Evolutionary conservation across 2,797 vertebrate species (phyloP).

Genomic region (Falco cherrug): DNA sequence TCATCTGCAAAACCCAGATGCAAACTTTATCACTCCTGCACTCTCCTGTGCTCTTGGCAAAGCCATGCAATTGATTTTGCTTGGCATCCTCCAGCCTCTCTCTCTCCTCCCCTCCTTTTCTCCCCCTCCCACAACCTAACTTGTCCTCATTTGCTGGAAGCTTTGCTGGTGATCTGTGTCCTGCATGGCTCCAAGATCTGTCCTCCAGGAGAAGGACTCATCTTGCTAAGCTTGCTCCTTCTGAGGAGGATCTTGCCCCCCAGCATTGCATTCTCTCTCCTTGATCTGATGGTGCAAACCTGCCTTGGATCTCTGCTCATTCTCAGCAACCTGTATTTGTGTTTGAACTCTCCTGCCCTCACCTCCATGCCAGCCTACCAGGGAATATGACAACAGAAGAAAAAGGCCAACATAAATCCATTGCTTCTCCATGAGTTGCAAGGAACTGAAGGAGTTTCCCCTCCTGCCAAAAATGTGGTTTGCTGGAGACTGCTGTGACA

Average conservation of each 20-base stretch:
- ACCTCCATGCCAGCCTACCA: too few relatives aligned
- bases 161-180: neutral
- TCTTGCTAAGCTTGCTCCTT: neutral
- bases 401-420: neutral
- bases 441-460: neutral
- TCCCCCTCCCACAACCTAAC: neutral
- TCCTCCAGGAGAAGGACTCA: neutral
- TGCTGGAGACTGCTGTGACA: neutral
- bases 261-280: rapidly evolving
- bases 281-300: neutral
- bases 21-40: neutral
- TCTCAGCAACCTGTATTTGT: neutral
- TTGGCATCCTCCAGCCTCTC: neutral
- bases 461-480: neutral
- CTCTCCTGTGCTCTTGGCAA: neutral
- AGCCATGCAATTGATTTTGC: neutral
- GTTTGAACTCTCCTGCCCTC: neutral
- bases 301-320: neutral
- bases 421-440: neutral
- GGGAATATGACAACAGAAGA: neutral
- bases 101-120: neutral
- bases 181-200: neutral
- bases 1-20: neutral
- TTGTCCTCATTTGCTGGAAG: neutral
- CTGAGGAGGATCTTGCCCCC: neutral